A percentile compares a stretch with the other conserved stretches of the same genome.
These are phyloP conservation scores for Mechanitis messenoides DNA, from an alignment of 2,888 invertebrate genomes.

Conservation along the genomic window DNA sequence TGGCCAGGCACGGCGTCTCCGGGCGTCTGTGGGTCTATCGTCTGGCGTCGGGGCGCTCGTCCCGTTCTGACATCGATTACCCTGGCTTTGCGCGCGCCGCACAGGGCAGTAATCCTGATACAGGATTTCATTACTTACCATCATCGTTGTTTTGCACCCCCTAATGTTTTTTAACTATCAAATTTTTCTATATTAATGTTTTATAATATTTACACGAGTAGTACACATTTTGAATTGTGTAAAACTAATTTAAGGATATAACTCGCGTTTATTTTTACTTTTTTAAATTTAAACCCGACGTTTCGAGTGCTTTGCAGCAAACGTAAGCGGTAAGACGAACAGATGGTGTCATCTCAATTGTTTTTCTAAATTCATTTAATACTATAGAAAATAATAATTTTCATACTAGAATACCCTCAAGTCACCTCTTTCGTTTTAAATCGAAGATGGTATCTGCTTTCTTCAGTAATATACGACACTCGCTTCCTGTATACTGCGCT, in stretches of 20 bases:
- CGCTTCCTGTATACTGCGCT: slow-evolving; percentile 15
- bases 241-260: no score
- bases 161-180: slow-evolving; percentile 74
- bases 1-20: slow-evolving; percentile 70
- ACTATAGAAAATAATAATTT: neutral
- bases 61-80: slow-evolving; percentile 67
- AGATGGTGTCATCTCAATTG: no score
- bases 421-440: slow-evolving; percentile 47
- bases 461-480: slow-evolving; percentile 19
- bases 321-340: no score
- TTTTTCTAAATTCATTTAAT: no score
- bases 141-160: slow-evolving; percentile 75
- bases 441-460: slow-evolving; percentile 28
- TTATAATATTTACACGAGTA: slow-evolving; percentile 32
- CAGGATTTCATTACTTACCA: slow-evolving; percentile 75
- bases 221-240: no score
- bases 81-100: slow-evolving; percentile 59
- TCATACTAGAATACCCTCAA: neutral
- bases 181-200: slow-evolving; percentile 48
- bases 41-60: slow-evolving; percentile 73
- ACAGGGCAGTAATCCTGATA: slow-evolving; percentile 64
- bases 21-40: slow-evolving; percentile 72
- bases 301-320: no score
- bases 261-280: no score
- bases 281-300: no score